Conservation (phyloP, 2,888 invertebrate genomes). For the Latheticus oryzae region DNA sequence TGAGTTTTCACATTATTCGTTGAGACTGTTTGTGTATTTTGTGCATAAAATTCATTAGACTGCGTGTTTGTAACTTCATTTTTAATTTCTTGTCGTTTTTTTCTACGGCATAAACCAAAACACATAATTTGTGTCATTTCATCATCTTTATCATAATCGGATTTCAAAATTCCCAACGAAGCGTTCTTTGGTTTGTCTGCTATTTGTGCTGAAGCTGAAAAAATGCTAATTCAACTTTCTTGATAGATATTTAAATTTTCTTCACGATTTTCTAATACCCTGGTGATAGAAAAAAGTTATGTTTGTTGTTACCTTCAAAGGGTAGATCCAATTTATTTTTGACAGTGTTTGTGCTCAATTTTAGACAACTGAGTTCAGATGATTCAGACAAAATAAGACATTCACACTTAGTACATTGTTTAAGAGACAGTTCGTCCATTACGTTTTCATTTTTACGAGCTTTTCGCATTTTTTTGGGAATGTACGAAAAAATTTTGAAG, state of each 20-base stretch:
- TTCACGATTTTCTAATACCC: too few relatives aligned
- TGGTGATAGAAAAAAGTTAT: too few relatives aligned
- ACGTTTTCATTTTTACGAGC: neutral
- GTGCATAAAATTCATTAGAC: too few relatives aligned
- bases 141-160: slow-evolving; percentile 3
- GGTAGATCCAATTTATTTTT: neutral
- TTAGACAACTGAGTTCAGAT: neutral
- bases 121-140: slow-evolving; percentile 5
- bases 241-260: too few relatives aligned
- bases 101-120: slow-evolving; percentile 1
- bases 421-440: neutral
- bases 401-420: slow-evolving; percentile 21
- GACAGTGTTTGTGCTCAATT: neutral
- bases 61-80: too few relatives aligned
- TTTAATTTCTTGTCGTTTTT: too few relatives aligned
- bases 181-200: slow-evolving; percentile 1
- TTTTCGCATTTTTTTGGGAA: slow-evolving; percentile 5
- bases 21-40: too few relatives aligned
- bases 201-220: too few relatives aligned
- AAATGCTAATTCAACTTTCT: too few relatives aligned
- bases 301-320: neutral
- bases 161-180: too few relatives aligned
- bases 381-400: slow-evolving; percentile 12
- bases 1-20: slow-evolving; percentile 11
- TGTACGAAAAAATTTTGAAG: too few relatives aligned